These are phyloP conservation scores for Hassar affinis DNA, from an alignment of 2,113 vertebrate species.

Conservation along the genomic window DNA sequence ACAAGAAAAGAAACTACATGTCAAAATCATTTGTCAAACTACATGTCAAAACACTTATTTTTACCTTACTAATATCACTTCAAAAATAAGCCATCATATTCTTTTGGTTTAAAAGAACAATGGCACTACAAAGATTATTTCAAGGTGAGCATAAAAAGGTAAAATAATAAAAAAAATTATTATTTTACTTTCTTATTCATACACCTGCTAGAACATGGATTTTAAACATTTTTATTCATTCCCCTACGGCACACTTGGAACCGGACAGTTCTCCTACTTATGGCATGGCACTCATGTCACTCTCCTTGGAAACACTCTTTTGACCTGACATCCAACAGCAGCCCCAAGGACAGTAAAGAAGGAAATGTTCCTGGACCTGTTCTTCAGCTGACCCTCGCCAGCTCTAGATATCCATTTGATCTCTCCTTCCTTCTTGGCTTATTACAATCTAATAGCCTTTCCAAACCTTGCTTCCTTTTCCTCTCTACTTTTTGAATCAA, in stretches of 20 bases:
- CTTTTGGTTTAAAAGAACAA: neutral
- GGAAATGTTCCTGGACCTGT: neutral
- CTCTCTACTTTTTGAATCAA: neutral
- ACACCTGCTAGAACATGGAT: neutral
- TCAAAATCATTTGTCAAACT: neutral
- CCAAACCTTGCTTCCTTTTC: neutral
- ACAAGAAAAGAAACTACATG: conserved; percentile 39
- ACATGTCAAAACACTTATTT: too few species aligned
- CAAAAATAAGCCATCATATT: neutral
- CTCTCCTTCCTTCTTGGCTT: neutral
- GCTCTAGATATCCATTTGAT: neutral
- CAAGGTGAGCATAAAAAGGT: neutral
- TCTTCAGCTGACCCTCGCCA: neutral
- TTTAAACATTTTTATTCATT: neutral
- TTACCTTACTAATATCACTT: neutral
- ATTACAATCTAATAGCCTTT: neutral
- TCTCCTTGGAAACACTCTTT: neutral
- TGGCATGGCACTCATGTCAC: neutral
- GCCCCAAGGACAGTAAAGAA: neutral
- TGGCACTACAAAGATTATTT: neutral
- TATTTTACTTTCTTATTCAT: neutral
- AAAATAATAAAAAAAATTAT: neutral
- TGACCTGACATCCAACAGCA: neutral
- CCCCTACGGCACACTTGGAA: neutral
- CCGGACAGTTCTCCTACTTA: neutral